Percentiles rank a stretch among this genome's conserved stretches.
Conservation (phyloP, 2,113 vertebrate species). For the Poeciliopsis turrubarensis region DNA sequence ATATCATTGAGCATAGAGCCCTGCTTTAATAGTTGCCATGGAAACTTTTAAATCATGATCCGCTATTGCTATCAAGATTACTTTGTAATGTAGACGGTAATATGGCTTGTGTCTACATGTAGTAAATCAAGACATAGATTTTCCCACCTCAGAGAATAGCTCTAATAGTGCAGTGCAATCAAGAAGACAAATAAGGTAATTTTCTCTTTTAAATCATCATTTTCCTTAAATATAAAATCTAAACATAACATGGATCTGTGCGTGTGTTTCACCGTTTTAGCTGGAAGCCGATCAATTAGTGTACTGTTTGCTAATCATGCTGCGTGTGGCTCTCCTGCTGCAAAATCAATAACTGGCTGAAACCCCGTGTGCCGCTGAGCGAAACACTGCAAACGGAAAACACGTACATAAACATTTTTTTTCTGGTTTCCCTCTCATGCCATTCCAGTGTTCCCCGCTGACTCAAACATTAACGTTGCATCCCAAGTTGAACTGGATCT, state of each 20-base stretch:
- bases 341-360: conserved; percentile 62
- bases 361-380: conserved; percentile 39
- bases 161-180: background rate
- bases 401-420: conserved; percentile 23
- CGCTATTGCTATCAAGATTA: conserved; percentile 27
- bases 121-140: background rate
- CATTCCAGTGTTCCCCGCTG: background rate
- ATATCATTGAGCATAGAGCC: conserved; percentile 19
- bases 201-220: background rate
- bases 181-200: background rate
- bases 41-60: conserved; percentile 63
- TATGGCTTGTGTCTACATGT: conserved; percentile 11
- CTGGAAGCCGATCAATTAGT: conserved; percentile 59
- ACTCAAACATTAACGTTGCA: conserved; percentile 18
- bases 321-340: conserved; percentile 56
- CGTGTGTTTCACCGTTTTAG: conserved; percentile 16
- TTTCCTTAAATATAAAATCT: background rate
- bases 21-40: conserved; percentile 60
- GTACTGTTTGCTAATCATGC: conserved; percentile 57
- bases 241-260: background rate
- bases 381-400: conserved; percentile 38
- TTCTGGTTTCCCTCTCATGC: background rate
- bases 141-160: background rate
- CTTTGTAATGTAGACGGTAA: conserved; percentile 16
- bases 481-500: conserved; percentile 6